Evolutionary conservation across 2,113 vertebrate genomes (phyloP).

Genomic region (Sylvia atricapilla): DNA sequence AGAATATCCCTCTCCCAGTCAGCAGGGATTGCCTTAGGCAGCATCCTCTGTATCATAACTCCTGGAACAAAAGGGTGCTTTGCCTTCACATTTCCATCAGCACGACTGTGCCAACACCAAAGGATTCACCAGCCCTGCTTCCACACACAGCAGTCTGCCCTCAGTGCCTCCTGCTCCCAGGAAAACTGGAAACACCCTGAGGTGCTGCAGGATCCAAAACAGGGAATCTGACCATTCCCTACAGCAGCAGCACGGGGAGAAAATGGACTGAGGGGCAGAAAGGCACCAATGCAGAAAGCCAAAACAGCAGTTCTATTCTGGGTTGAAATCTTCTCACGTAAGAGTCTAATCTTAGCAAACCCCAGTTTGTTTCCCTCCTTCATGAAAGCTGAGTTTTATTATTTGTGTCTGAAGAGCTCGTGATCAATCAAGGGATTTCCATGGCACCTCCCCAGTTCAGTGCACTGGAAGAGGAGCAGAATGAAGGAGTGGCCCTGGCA

Average conservation of each 20-base stretch:
- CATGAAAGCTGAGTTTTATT: not conserved
- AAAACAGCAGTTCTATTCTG: not conserved
- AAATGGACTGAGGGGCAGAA: not conserved
- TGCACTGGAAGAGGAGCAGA: not conserved
- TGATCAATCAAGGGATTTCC: not conserved
- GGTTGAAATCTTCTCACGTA: not conserved
- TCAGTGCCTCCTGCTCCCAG: not conserved
- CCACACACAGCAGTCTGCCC: too few species aligned
- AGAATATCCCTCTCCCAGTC: not conserved
- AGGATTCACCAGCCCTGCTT: not conserved
- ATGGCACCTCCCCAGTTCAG: conserved; percentile 2
- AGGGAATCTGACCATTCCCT: not conserved
- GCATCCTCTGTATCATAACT: not conserved
- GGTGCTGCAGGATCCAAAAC: not conserved
- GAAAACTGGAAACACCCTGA: not conserved
- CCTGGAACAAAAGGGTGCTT: not conserved
- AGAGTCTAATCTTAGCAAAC: not conserved
- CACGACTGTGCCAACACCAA: not conserved
- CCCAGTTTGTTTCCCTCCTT: not conserved
- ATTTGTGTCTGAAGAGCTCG: accelerated
- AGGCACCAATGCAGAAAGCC: not conserved
- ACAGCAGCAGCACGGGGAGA: not conserved
- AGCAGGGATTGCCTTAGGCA: not conserved
- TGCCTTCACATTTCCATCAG: not conserved
- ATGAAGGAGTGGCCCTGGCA: not conserved